Base-by-base conservation (phyloP, 2,797 vertebrate species). In the Oryzias sinensis region DNA sequence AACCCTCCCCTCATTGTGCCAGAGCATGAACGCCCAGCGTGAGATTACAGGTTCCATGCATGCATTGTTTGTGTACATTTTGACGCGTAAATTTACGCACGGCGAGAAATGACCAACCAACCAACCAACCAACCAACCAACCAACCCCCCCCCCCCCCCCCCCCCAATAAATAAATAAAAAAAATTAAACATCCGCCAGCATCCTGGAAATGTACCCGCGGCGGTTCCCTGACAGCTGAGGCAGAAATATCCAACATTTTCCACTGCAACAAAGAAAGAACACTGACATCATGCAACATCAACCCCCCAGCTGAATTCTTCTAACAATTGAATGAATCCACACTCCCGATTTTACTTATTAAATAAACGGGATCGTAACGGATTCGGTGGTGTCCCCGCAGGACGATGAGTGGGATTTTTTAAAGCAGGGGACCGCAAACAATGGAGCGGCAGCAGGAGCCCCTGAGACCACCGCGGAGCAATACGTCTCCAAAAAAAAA, bases 261-360 rank as follows among this genome's bases (percentile, higher is more conserved):
- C 80, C 76, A 82, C 86, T 87, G 87, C 87, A 90, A 90, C 89
- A 90, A 90, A 90, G 89, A 90, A 90, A 90, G 89, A 89, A 74
- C 82, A 76, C 78, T 87, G 88, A 89, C 89, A 90, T 88, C 87
- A 84, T 78, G 85, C 86, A 84, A 82, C 84, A 84, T 87, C 78
- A 80, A 77, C 63, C 72, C 72, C 80, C 77, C 79, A 87, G 86
- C 81, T 77, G 83, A 83, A 84, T 80, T 79, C 71, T 80, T 79
- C 71, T 81, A 80, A 86, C 74, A 79, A 78, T 80, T 71, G 43
- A 74, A 74, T 71, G 43, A 74, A 74, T 60, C 67, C 76, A 66
- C 49, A 55, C 54, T 68, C 18, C 13, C 27, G 0, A 1, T 5
- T 48, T 43, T 47, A 15, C 20, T 47, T 22, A 20, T 2, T 22